A percentile compares a stretch with the other conserved stretches of the same genome.
Conservation (phyloP, 2,797 vertebrate species). For the Hydrophis major region DNA sequence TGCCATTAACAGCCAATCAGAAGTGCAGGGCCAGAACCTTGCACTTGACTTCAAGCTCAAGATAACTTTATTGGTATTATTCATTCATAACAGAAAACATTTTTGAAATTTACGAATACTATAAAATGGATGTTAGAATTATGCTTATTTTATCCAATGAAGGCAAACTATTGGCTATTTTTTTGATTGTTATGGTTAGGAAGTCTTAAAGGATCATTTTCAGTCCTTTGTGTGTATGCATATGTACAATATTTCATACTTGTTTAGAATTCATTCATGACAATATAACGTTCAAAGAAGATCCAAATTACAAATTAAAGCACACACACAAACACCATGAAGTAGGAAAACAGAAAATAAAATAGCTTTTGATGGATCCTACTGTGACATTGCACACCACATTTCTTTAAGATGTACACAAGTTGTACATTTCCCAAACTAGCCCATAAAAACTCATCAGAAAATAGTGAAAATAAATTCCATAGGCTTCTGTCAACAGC, state of each 20-base stretch:
- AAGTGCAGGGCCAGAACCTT: too few relatives aligned
- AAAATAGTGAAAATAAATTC: constrained; percentile 36
- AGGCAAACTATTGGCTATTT: not conserved
- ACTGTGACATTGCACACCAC: not conserved
- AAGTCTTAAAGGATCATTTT: not conserved
- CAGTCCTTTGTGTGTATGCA: not conserved
- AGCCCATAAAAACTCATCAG: not conserved
- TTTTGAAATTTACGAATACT: not conserved
- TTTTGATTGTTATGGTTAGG: not conserved
- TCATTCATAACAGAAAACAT: not conserved
- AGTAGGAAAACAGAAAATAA: not conserved
- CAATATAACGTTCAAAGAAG: not conserved
- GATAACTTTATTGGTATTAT: too few relatives aligned
- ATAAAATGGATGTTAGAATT: not conserved
- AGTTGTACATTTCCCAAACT: constrained; percentile 20
- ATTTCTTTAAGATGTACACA: constrained; percentile 1
- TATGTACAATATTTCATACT: not conserved
- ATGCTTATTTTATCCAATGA: not conserved
- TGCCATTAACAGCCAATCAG: too few relatives aligned
- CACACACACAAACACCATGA: not conserved
- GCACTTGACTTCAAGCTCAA: too few relatives aligned
- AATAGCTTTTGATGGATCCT: not conserved
- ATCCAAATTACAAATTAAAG: not conserved
- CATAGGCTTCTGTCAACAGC: constrained; percentile 35
- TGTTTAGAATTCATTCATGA: not conserved